Conservation (phyloP, 2,113 vertebrate genomes). For the Ameiurus melas region DNA sequence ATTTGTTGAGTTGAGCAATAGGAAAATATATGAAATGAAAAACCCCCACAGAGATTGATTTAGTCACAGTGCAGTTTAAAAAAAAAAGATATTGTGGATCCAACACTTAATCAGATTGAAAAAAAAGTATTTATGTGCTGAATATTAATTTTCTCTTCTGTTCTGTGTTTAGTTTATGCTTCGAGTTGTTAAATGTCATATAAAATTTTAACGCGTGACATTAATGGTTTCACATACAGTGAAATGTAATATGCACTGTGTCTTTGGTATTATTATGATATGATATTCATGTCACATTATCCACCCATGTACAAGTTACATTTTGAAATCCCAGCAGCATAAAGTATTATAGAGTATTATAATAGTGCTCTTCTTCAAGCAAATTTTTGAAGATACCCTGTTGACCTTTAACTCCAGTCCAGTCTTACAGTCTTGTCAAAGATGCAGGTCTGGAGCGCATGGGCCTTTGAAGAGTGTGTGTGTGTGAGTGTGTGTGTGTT, state of each 20-base stretch:
- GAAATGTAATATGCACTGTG: not conserved
- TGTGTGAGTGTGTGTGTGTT: not conserved
- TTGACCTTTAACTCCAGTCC: not conserved
- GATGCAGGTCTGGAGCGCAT: constrained; percentile 14
- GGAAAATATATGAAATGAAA: not conserved
- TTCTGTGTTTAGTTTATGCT: not conserved
- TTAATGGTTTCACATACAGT: not conserved
- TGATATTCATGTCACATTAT: not conserved
- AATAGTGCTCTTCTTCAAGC: not conserved
- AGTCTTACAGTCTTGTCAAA: not conserved
- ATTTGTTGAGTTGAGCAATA: not conserved
- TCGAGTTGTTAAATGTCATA: not conserved
- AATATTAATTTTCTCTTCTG: not conserved
- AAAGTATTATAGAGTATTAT: not conserved
- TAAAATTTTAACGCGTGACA: not conserved
- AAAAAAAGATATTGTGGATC: not conserved
- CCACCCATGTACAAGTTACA: not conserved
- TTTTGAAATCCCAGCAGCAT: not conserved
- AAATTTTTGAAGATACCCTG: not conserved
- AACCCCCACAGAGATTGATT: not conserved
- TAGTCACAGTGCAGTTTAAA: not conserved
- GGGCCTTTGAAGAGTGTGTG: constrained; percentile 12
- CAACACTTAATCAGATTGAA: not conserved
- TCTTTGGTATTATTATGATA: not conserved
- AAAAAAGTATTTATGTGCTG: not conserved